phyloP scores from a whole-genome alignment of 1,140 invertebrate genomes.

The Hermetia illucens region DNA sequence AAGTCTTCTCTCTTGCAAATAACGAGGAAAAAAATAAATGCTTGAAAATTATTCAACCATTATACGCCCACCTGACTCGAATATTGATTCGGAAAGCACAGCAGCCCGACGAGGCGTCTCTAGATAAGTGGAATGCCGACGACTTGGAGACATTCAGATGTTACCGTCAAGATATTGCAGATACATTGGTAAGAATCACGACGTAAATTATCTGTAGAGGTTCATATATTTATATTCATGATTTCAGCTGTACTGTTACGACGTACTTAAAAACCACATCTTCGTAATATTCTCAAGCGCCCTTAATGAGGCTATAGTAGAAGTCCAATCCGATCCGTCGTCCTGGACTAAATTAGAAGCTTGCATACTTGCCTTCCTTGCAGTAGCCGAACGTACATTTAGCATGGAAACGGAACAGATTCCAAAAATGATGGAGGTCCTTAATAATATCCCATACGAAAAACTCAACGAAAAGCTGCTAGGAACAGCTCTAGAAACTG shows the following conservation, averaged over 20 bases:
- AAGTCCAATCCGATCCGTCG: conserved; percentile 30
- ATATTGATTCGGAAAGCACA: conserved; percentile 25
- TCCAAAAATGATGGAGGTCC: conserved; percentile 49
- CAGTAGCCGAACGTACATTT: conserved; percentile 62
- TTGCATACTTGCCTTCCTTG: conserved; percentile 65
- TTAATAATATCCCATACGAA: conserved; percentile 49
- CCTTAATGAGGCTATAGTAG: conserved; percentile 35
- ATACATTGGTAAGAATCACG: conserved; percentile 52
- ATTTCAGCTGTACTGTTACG: conserved; percentile 65
- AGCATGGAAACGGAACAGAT: conserved; percentile 44
- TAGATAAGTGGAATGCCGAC: conserved; percentile 38
- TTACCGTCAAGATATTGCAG: conserved; percentile 81
- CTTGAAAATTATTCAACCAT: conserved; percentile 24
- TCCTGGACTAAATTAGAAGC: conserved; percentile 44
- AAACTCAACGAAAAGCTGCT: conserved; percentile 42
- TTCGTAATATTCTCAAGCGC: conserved; percentile 46
- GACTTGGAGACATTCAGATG: conserved; percentile 77
- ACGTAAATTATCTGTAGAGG: neutral
- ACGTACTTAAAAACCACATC: conserved; percentile 54
- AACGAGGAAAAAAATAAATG: conserved; percentile 20
- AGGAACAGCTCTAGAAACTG: conserved; percentile 52
- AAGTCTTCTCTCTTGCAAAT: conserved; percentile 22
- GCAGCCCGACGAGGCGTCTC: conserved; percentile 23
- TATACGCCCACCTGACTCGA: conserved; percentile 26
- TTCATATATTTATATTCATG: conserved; percentile 4